Percentiles rank a stretch among this genome's conserved stretches.
Conservation (phyloP, 2,113 vertebrate species). For the Syngnathus scovelli region DNA sequence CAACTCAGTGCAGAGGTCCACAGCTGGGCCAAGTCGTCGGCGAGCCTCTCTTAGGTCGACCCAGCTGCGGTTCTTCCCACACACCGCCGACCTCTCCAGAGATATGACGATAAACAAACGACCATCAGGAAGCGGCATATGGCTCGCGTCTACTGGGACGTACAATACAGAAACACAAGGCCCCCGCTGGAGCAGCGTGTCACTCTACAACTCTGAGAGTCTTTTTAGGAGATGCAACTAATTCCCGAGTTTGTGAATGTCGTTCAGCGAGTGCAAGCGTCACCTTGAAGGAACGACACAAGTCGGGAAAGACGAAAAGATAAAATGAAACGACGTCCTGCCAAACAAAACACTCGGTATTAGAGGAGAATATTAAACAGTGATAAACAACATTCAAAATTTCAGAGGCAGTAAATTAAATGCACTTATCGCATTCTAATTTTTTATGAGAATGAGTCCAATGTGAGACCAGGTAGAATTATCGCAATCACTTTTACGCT, state of each 20-base stretch:
- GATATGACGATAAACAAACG: constrained; percentile 46
- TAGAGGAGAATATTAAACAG: constrained; percentile 22
- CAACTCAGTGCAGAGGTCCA: constrained; percentile 35
- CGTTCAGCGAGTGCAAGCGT: constrained; percentile 33
- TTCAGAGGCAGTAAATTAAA: constrained; percentile 19
- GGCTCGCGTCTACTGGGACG: constrained; percentile 33
- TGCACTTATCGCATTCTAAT: neutral
- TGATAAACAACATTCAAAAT: constrained; percentile 40
- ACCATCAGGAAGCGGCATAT: constrained; percentile 50
- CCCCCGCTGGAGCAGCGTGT: constrained; percentile 18
- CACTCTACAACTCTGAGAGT: neutral
- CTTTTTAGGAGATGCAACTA: neutral
- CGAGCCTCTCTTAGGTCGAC: constrained; percentile 47
- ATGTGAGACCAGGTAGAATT: neutral
- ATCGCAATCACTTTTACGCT: neutral
- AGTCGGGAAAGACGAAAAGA: constrained; percentile 17
- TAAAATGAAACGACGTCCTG: constrained; percentile 21
- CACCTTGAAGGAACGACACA: constrained; percentile 41
- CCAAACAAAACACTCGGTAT: constrained; percentile 15
- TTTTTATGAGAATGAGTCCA: constrained; percentile 1
- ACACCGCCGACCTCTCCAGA: constrained; percentile 16
- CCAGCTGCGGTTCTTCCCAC: constrained; percentile 15
- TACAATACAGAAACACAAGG: constrained; percentile 34
- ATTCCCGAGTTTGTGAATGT: constrained; percentile 34
- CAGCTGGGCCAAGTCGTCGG: constrained; percentile 49